These are phyloP conservation scores for Geranospiza caerulescens DNA, from an alignment of 2,797 vertebrate species.

Conservation along the genomic window DNA sequence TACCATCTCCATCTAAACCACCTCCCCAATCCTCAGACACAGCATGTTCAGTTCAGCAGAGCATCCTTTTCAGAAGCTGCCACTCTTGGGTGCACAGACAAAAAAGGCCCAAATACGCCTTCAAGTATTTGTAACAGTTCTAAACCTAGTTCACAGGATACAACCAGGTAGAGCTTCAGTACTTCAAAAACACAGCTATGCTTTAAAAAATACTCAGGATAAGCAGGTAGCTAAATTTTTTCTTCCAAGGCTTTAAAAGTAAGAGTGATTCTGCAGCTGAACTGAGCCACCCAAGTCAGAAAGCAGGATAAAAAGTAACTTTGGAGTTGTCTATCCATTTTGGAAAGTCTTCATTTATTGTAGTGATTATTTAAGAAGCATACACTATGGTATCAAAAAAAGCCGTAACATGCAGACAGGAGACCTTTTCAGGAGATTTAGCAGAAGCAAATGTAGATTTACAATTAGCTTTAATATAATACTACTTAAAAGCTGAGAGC, in stretches of 20 bases:
- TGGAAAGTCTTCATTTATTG: conserved; percentile 62
- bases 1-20: rapidly evolving
- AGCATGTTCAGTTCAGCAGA: rapidly evolving
- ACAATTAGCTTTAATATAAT: conserved; percentile 70
- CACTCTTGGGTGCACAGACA: neutral
- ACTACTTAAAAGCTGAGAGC: conserved; percentile 57
- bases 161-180: neutral
- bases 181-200: neutral
- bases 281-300: neutral
- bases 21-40: neutral
- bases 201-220: neutral
- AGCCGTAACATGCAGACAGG: conserved; percentile 46
- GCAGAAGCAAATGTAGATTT: conserved; percentile 64
- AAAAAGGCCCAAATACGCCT: neutral
- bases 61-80: neutral
- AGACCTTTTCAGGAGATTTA: conserved; percentile 55
- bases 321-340: conserved; percentile 47
- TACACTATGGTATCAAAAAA: conserved; percentile 66
- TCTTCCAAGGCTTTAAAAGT: neutral
- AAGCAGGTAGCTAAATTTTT: neutral
- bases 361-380: conserved; percentile 54
- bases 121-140: neutral
- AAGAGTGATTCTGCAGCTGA: neutral
- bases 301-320: conserved; percentile 32
- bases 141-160: neutral